A percentile compares a stretch with the other conserved stretches of the same genome.
Conservation (phyloP, 2,888 invertebrate species). For the Nineta flava region DNA sequence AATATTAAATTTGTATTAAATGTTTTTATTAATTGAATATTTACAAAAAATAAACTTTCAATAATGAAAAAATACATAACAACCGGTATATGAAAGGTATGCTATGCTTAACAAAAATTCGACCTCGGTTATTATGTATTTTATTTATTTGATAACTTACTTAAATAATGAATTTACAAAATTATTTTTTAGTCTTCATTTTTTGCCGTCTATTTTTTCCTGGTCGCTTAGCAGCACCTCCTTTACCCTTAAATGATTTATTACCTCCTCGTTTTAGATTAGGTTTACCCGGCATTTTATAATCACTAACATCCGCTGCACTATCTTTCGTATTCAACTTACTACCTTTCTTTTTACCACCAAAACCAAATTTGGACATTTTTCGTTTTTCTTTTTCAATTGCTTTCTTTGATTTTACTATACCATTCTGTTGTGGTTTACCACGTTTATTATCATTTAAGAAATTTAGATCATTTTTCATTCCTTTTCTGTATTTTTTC, state of each 20-base stretch:
- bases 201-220: conserved; percentile 32
- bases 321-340: conserved; percentile 80
- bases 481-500: conserved; percentile 82
- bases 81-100: no score
- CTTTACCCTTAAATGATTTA: conserved; percentile 13
- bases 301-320: conserved; percentile 46
- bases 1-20: no score
- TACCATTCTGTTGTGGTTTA: conserved; percentile 12
- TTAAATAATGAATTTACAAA: background rate
- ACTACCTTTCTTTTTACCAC: conserved; percentile 82
- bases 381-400: conserved; percentile 46
- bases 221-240: conserved; percentile 21
- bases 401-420: conserved; percentile 24
- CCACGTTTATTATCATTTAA: conserved; percentile 46
- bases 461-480: conserved; percentile 64
- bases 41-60: no score
- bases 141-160: no score
- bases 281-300: conserved; percentile 22
- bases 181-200: conserved; percentile 23
- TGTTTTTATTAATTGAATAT: no score
- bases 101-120: no score
- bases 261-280: conserved; percentile 14
- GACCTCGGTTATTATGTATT: no score
- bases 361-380: conserved; percentile 83
- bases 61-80: no score